These are phyloP conservation scores for Drosophila picticornis DNA, from an alignment of 2,888 invertebrate genomes.

Conservation along the genomic window DNA sequence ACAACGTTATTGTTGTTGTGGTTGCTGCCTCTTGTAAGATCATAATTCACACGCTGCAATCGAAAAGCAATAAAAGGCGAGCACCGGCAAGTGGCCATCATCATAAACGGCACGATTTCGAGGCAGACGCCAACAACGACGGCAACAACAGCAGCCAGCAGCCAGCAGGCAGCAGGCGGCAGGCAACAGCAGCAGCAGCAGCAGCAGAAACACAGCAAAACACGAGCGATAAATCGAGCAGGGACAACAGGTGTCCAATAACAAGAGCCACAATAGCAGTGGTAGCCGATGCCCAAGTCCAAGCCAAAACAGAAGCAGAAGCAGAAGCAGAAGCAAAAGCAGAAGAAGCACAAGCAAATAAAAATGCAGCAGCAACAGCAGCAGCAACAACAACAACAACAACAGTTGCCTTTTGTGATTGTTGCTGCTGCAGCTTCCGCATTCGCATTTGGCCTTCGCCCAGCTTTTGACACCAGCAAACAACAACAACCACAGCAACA, in stretches of 20 bases:
- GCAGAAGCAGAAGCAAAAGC: slow-evolving; percentile 7
- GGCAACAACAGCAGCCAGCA: slow-evolving; percentile 27
- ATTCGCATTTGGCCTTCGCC: slow-evolving; percentile 55
- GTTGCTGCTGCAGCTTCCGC: slow-evolving; percentile 55
- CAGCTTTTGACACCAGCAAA: slow-evolving; percentile 48
- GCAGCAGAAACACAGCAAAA: slow-evolving; percentile 21
- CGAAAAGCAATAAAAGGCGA: slow-evolving; percentile 59
- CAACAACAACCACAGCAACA: slow-evolving; percentile 12
- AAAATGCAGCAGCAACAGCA: slow-evolving; percentile 17
- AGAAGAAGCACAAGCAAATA: slow-evolving; percentile 14
- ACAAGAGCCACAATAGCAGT: slow-evolving; percentile 29
- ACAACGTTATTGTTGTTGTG: slow-evolving; percentile 6
- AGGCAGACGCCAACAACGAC: slow-evolving; percentile 29
- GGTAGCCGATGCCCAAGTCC: background rate
- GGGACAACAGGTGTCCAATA: slow-evolving; percentile 66
- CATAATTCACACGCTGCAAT: slow-evolving; percentile 69
- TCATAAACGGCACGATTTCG: slow-evolving; percentile 53
- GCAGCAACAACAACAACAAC: slow-evolving; percentile 21
- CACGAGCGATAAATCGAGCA: slow-evolving; percentile 65
- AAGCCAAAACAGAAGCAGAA: background rate
- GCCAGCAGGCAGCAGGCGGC: slow-evolving; percentile 33
- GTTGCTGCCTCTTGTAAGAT: slow-evolving; percentile 47
- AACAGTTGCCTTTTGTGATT: slow-evolving; percentile 49
- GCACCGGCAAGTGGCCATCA: slow-evolving; percentile 41
- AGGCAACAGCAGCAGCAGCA: background rate